Percentiles rank a stretch among this genome's conserved stretches.
Conservation (phyloP, 2,888 invertebrate species). For the Ochlodes sylvanus region DNA sequence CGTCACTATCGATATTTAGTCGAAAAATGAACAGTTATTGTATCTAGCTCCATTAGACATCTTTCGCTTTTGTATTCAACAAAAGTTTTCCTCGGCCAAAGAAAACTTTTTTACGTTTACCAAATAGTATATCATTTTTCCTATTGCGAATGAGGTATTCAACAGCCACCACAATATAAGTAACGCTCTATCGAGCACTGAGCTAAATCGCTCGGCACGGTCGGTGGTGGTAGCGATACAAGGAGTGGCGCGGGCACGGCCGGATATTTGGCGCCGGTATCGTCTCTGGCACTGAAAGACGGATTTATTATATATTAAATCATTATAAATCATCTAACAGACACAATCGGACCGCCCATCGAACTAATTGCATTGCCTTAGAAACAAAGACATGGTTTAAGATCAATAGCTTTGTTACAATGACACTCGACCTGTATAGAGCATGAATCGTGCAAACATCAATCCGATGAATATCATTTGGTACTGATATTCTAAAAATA, state of each 20-base stretch:
- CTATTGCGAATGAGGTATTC: too few relatives aligned
- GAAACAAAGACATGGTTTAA: neutral
- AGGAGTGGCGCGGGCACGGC: conserved; percentile 16
- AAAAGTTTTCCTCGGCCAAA: too few relatives aligned
- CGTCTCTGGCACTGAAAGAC: neutral
- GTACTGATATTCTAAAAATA: too few relatives aligned
- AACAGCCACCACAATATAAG: too few relatives aligned
- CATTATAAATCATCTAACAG: conserved; percentile 8
- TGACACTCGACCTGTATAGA: neutral
- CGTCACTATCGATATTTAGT: too few relatives aligned
- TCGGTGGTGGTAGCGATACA: neutral
- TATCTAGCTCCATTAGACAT: too few relatives aligned
- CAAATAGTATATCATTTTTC: too few relatives aligned
- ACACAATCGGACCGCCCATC: conserved; percentile 16
- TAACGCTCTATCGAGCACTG: conserved; percentile 8
- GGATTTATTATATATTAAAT: conserved; percentile 31
- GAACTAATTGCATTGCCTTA: neutral
- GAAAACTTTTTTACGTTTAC: too few relatives aligned
- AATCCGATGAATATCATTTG: too few relatives aligned
- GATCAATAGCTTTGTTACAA: neutral
- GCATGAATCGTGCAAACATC: too few relatives aligned
- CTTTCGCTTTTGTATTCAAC: too few relatives aligned
- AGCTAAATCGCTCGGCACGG: conserved; percentile 14
- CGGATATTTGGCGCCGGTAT: conserved; percentile 12
- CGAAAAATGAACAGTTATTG: too few relatives aligned